A percentile compares a stretch with the other conserved stretches of the same genome.
Conservation (phyloP, 2,888 invertebrate species). For the Tetrapedia diversipes region DNA sequence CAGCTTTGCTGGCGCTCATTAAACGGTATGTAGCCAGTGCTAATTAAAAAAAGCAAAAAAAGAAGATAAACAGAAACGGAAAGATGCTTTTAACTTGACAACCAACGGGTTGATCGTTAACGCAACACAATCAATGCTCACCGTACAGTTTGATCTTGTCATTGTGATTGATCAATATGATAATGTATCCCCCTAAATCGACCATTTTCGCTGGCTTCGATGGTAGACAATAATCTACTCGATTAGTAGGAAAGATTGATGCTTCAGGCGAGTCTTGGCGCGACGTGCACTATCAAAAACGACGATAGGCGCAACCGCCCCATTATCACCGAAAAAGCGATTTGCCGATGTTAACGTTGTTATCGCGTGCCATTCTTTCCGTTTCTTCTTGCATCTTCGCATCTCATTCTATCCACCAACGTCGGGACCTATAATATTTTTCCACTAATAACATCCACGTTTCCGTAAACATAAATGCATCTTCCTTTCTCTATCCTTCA, state of each 20-base stretch:
- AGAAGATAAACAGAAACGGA: too few relatives aligned
- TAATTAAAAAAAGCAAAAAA: slow-evolving; percentile 34
- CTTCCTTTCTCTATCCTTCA: not conserved
- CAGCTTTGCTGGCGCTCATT: slow-evolving; percentile 38
- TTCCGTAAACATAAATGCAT: slow-evolving; percentile 48
- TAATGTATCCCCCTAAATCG: slow-evolving; percentile 97
- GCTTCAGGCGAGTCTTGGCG: slow-evolving; percentile 41
- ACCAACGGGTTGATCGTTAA: not conserved
- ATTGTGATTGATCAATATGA: slow-evolving; percentile 96
- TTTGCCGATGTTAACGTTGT: slow-evolving; percentile 55
- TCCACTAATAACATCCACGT: slow-evolving; percentile 47
- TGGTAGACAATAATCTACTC: slow-evolving; percentile 43
- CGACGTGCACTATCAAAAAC: slow-evolving; percentile 51
- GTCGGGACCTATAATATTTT: slow-evolving; percentile 65
- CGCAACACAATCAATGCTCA: slow-evolving; percentile 79
- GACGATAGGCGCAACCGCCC: slow-evolving; percentile 44
- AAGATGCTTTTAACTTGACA: not conserved
- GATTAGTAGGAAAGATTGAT: slow-evolving; percentile 44
- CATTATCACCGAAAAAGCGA: slow-evolving; percentile 54
- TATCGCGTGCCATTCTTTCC: slow-evolving; percentile 61
- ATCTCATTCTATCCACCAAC: slow-evolving; percentile 61
- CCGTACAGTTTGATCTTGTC: slow-evolving; percentile 97
- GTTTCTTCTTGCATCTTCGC: slow-evolving; percentile 62
- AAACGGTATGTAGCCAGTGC: slow-evolving; percentile 18
- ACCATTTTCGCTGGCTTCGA: slow-evolving; percentile 85